Base-by-base conservation (phyloP, 2,888 invertebrate species). In the Toxonevra muliebris region DNA sequence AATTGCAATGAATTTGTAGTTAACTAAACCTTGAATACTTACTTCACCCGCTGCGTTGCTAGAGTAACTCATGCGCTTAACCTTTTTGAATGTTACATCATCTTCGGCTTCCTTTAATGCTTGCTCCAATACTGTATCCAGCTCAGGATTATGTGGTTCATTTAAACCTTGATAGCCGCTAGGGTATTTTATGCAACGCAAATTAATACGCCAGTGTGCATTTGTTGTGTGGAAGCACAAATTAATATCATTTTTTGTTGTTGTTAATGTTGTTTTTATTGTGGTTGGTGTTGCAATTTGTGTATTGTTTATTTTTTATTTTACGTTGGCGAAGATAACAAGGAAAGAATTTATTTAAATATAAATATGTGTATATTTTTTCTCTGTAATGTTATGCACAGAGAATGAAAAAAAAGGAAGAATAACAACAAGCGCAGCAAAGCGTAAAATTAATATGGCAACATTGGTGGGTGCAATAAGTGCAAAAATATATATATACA, bases 51-150 rank as follows among this genome's bases (percentile, higher is more conserved):
- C 88, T 52, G 87, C 89, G 75, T 90, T 90, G 73, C 90, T 90
- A 52, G 91, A 91, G 77, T 92, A 92, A 78, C 92, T 92, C 86
- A 90, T 88, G 69, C 92, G 86, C 77, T 91, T 90, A 20, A 92
- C 90, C 84, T 91, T 91, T 68, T 90, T 87, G 76, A 91, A 91
- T 0, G 91, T 92, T 50, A 89, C 90, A 76, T 92, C 92, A 67
- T 88, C 86, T 15, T 91, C 85, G 0, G 92, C 90, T 80, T 92
- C 91, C 69, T 88, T 87, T 0, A 92, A 87, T 0, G 91, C 92
- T 52, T 89, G 89, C 76, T 90, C 90, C 59, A 92, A 77, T 59
- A 88, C 90, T 10, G 87, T 87, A 73, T 89, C 89, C 61, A 91
- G 80, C 69, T 88, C 87, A 52, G 87, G 87, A 70, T 72, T 82